Percentiles rank a stretch among this genome's conserved stretches.
Evolutionary conservation across 2,888 invertebrate species (phyloP).

Genomic region (Leptinotarsa tumamoca): DNA sequence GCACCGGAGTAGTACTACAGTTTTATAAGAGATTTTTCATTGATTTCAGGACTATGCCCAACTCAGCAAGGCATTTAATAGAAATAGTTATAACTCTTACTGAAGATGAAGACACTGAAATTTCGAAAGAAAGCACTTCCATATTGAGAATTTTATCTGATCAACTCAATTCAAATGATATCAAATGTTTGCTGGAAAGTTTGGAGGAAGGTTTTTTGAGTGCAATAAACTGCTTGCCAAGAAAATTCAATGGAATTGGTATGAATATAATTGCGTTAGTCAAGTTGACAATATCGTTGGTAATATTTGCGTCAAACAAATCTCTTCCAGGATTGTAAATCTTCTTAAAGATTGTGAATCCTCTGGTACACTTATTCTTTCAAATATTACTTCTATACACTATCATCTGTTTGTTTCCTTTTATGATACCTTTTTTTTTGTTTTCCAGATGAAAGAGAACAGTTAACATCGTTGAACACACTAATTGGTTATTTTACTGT

Average conservation of each 20-base stretch:
- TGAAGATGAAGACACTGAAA: constrained; percentile 73
- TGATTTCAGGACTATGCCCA: constrained; percentile 71
- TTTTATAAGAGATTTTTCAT: not conserved
- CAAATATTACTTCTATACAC: too few relatives aligned
- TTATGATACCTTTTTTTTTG: not conserved
- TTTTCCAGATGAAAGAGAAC: constrained; percentile 71
- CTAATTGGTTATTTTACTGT: constrained; percentile 76
- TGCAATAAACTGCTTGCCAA: constrained; percentile 73
- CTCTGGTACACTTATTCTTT: too few relatives aligned
- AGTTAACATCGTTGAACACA: constrained; percentile 73
- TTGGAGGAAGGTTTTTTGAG: constrained; percentile 73
- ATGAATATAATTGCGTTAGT: constrained; percentile 32
- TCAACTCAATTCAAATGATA: constrained; percentile 62
- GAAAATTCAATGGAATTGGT: constrained; percentile 76
- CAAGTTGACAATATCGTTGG: too few relatives aligned
- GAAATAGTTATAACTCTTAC: constrained; percentile 78
- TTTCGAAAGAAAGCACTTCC: constrained; percentile 65
- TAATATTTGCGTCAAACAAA: too few relatives aligned
- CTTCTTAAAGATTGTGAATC: too few relatives aligned
- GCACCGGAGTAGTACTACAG: not conserved
- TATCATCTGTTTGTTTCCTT: constrained; percentile 8
- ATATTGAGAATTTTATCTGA: constrained; percentile 64
- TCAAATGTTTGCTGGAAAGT: constrained; percentile 68
- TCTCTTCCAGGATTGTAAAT: too few relatives aligned
- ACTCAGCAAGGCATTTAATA: constrained; percentile 72